Base-by-base conservation (phyloP, 2,888 invertebrate species). In the Trissolcus japonicus region DNA sequence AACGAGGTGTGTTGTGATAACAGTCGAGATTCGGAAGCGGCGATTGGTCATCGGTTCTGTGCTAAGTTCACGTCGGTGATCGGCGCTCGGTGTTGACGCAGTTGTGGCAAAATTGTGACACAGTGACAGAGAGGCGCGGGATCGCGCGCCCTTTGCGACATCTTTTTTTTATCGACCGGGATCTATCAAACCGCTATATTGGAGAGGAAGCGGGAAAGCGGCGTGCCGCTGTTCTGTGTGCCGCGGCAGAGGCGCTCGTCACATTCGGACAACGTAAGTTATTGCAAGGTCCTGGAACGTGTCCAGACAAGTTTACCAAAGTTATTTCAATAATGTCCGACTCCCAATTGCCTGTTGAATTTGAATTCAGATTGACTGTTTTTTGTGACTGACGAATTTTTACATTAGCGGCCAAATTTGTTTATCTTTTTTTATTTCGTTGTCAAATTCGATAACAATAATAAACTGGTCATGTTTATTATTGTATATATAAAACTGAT, bases 181-280 rank as follows among this genome's bases (percentile, higher is more conserved):
- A 80, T 19, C 79, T 72, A 82, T 75, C 82, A 83, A 86, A 83
- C 86, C 87, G 86, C 84, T 88, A 88, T 87, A 88, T 88, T 88
- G 88, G 87, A 89, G 88, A 89, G 85, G 85, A 89, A 87, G 85
- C 85, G 88, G 83, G 88, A 88, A 84, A 87, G 86, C 87, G 87
- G 88, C 86, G 90, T 91, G 91, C 91, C 91, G 91, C 91, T 91
- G 83, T 91, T 91, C 88, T 91, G 91, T 90, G 91, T 91, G 90
- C 91, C 91, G 90, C 90, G 91, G 87, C 91, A 91, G 88, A 91
- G 91, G 90, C 91, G 91, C 87, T 91, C 91, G 88, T 90, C 91
- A 87, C 91, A 91, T 89, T 90, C 89, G 86, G 91, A 91, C 88
- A 89, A 91, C 85, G 91, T 91, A 87, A 91, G 91, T 90, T 55